phyloP scores from a whole-genome alignment of 1,140 invertebrate genomes.

The Dreissena polymorpha region DNA sequence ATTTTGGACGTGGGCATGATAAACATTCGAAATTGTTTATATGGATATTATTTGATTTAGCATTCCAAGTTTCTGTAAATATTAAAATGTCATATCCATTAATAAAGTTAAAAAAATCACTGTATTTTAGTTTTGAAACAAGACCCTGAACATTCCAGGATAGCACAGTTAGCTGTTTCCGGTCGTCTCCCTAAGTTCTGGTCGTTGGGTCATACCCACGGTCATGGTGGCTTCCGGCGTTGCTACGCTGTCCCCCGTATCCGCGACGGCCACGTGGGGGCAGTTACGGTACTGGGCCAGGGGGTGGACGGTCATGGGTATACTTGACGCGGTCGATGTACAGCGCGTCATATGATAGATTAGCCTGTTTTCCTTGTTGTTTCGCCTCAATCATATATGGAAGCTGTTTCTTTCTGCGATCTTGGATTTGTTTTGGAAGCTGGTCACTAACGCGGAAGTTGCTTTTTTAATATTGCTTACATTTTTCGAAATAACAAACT shows the following conservation, averaged over 20 bases:
- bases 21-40: neutral
- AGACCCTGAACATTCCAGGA: conserved; percentile 13
- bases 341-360: conserved; percentile 3
- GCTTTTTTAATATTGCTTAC: no score
- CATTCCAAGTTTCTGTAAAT: no score
- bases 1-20: neutral
- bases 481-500: no score
- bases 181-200: neutral
- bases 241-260: neutral
- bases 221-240: neutral
- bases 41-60: neutral
- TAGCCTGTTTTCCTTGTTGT: neutral
- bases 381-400: conserved; percentile 8
- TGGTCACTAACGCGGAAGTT: conserved; percentile 9
- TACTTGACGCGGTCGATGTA: conserved; percentile 14
- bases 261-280: neutral
- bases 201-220: no score
- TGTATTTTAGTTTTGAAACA: neutral
- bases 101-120: no score
- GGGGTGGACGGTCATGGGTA: neutral
- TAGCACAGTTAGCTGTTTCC: conserved; percentile 11
- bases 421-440: neutral
- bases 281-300: neutral
- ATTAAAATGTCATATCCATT: no score
- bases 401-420: conserved; percentile 3